Base-by-base conservation (phyloP, 2,797 vertebrate genomes). In the Huso huso region DNA sequence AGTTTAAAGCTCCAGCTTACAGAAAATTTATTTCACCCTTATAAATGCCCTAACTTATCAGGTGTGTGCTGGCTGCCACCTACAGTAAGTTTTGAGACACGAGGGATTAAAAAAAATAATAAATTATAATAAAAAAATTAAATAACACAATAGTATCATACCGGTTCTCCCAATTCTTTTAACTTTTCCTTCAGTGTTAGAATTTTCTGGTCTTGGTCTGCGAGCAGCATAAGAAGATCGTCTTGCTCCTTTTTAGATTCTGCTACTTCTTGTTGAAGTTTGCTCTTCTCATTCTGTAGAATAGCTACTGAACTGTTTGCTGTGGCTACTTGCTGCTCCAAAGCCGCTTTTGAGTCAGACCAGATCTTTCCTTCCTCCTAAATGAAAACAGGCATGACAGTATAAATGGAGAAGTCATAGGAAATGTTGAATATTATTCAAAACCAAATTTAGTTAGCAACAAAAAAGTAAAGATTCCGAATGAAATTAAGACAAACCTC, bases 141-240 rank as follows among this genome's bases (percentile, higher is more conserved):
- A 51, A 64, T 11, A 6, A n/a, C 6, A 53, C 8, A 3, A 58
- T 10, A 53, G 52, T 11, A 1, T 6, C 84, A 78, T 90, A 99
- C 97, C 81, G 85, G 82, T 75, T 95, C 85, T 74, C 97, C 97
- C 23, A 97, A 89, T 62, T 87, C 88, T 83, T 95, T 96, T 70
- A 99, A 81, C 70, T 67, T 94, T 66, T 85, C 83, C 79, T 92
- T 97, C 63, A 98, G 82, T 1, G 69, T 77, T 71, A 89, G 69
- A 62, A 99, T 94, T 75, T 98, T 98, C 88, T 96, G 95, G 83
- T 99, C 97, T 80, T 99, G 97, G 83, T 99, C 97, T 1, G 97
- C 96, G 66, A 99, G 82, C 70, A 99, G 91, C 83, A 99, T 93
- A 64, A 99, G 85, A 13, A 99, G 91, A 78, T 99, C 96, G 23